phyloP scores from a whole-genome alignment of 2,797 vertebrate genomes.

The Coregonus sp. region DNA sequence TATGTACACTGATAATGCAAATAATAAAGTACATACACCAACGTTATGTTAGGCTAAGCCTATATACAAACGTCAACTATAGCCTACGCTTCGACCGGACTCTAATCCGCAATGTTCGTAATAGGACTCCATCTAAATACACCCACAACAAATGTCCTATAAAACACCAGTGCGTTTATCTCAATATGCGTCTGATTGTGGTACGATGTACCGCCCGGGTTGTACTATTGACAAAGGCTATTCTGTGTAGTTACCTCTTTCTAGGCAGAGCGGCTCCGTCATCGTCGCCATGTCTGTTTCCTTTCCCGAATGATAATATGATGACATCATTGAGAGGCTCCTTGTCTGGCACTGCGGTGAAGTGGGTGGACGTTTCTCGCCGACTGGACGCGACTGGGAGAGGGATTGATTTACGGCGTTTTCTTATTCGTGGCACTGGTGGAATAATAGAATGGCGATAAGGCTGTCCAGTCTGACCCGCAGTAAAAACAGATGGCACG shows the following conservation, averaged over 20 bases:
- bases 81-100: background rate
- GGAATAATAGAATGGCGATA: background rate
- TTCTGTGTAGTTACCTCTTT: slow-evolving; percentile 76
- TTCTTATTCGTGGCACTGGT: background rate
- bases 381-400: slow-evolving; percentile 5
- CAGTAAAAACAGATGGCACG: background rate
- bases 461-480: too few relatives aligned
- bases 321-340: slow-evolving; percentile 71
- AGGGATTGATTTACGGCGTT: background rate
- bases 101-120: background rate
- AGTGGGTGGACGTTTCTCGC: slow-evolving; percentile 19
- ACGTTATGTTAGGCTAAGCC: too few relatives aligned
- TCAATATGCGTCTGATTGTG: background rate
- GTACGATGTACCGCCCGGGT: background rate
- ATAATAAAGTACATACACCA: too few relatives aligned
- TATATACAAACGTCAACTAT: too few relatives aligned
- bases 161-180: too few relatives aligned
- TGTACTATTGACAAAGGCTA: too few relatives aligned
- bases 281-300: slow-evolving; percentile 84
- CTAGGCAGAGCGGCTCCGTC: slow-evolving; percentile 86
- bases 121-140: background rate
- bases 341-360: slow-evolving; percentile 13
- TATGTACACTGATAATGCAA: too few relatives aligned
- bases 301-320: slow-evolving; percentile 76
- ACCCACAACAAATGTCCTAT: too few relatives aligned